These are phyloP conservation scores for Sciaenops ocellatus DNA, from an alignment of 2,797 vertebrate species.

Conservation along the genomic window DNA sequence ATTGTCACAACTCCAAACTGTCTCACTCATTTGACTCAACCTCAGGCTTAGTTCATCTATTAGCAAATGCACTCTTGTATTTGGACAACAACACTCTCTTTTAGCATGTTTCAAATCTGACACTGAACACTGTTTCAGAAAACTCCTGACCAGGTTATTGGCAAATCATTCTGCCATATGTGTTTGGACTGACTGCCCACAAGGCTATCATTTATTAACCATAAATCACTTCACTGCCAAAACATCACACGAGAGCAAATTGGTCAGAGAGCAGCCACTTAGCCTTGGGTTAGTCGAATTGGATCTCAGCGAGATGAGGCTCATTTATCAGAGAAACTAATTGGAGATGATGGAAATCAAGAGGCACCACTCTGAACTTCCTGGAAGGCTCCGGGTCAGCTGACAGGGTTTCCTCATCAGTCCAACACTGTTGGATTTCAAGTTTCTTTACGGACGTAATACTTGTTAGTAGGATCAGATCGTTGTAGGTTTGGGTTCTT, in stretches of 20 bases:
- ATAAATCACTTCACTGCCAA: conserved; percentile 7
- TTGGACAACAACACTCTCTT: neutral
- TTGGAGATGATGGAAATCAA: neutral
- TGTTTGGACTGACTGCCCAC: neutral
- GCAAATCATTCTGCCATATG: neutral
- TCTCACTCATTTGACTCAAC: neutral
- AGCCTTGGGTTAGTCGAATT: neutral
- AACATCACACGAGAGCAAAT: neutral
- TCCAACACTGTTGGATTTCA: neutral
- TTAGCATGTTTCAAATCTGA: neutral
- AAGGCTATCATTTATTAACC: neutral
- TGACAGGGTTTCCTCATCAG: neutral
- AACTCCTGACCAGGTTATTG: neutral
- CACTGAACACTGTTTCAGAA: neutral
- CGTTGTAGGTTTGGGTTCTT: too few relatives aligned
- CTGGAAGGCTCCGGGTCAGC: neutral
- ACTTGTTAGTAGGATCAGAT: too few relatives aligned
- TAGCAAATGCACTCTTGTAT: neutral
- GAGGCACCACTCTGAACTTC: neutral
- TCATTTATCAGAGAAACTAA: neutral
- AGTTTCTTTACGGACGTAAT: too few relatives aligned
- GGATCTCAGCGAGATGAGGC: neutral
- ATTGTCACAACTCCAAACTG: neutral
- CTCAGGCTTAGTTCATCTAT: neutral
- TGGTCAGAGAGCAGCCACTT: neutral